Base-by-base conservation (phyloP, 2,888 invertebrate genomes). In the Baccha elongata region DNA sequence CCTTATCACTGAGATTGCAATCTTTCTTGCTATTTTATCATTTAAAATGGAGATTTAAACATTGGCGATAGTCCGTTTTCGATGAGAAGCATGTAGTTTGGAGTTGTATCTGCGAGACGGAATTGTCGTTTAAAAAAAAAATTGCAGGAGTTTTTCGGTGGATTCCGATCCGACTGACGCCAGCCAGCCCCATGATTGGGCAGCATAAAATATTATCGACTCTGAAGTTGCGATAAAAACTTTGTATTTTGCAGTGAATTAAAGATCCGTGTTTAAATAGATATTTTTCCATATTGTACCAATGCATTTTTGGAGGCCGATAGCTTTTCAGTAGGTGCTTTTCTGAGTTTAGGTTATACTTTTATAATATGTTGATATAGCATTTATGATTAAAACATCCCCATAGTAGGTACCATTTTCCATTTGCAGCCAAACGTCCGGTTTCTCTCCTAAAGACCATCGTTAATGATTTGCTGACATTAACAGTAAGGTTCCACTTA, bases 111-210 rank as follows among this genome's bases (percentile, higher is more conserved):
- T 10, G 6, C 11, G 5, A 50, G 50, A 13, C 26, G 2, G 0
- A 58, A 58, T n/a, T 42, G 42, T 5, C 11, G 23, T 42, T 58
- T 58, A 11, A 58, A n/a, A 11, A 53, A 35, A 6, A 35, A 53
- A 7, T 13, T 26, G n/a, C 26, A 29, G 50, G 13, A 50, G 7
- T 21, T 53, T 53, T 35, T 37, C 53, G 1, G 35, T 53, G 11
- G 35, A 21, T 19, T n/a, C n/a, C n/a, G n/a, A n/a, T 53, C 19
- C 35, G 3, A 42, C 15, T 19, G 42, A 2, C 11, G 37, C 37
- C 37, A 37, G 1, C 37, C 13, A 2, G 4, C 10, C n/a, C n/a
- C n/a, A n/a, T n/a, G n/a, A n/a, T n/a, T n/a, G n/a, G n/a, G n/a
- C n/a, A n/a, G n/a, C n/a, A n/a, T n/a, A n/a, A n/a, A 48, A n/a